These are phyloP conservation scores for Tinamus guttatus DNA, from an alignment of 2,113 vertebrate genomes.

Conservation along the genomic window DNA sequence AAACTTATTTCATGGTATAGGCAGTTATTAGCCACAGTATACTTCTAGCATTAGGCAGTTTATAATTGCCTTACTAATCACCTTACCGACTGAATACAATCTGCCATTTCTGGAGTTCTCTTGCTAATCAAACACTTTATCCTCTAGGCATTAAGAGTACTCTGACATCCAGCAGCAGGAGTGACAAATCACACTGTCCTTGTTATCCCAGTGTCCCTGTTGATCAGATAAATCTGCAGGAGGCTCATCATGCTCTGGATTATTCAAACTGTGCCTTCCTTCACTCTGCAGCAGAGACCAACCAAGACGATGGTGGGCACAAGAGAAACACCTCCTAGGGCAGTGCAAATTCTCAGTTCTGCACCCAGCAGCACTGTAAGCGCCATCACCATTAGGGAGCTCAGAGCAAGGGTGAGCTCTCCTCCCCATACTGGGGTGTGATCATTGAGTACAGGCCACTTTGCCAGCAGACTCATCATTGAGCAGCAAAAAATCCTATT, in stretches of 20 bases:
- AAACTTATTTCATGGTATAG: background rate
- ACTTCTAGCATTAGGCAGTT: slow-evolving; percentile 18
- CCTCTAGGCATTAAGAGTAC: background rate
- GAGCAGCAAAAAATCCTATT: background rate
- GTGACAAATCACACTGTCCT: background rate
- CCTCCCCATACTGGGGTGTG: background rate
- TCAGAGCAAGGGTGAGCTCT: background rate
- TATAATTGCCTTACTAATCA: slow-evolving; percentile 32
- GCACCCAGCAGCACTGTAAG: background rate
- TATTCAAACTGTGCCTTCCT: background rate
- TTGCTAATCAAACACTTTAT: background rate
- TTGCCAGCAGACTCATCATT: background rate
- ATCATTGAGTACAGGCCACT: background rate
- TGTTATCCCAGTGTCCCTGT: background rate
- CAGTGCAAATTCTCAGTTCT: background rate
- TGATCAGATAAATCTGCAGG: background rate
- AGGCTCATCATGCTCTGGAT: background rate
- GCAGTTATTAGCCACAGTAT: background rate
- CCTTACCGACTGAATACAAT: slow-evolving; percentile 43
- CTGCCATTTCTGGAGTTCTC: slow-evolving; percentile 56
- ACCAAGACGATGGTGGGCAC: background rate
- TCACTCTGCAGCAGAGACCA: background rate
- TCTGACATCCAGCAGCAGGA: slow-evolving; percentile 20
- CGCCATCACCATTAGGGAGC: background rate
- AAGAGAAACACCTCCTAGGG: background rate